Evolutionary conservation across 1,140 invertebrate genomes (phyloP), one percentile per base, ranked within the genome.

Genomic region (Apocrypta bakeri): DNA sequence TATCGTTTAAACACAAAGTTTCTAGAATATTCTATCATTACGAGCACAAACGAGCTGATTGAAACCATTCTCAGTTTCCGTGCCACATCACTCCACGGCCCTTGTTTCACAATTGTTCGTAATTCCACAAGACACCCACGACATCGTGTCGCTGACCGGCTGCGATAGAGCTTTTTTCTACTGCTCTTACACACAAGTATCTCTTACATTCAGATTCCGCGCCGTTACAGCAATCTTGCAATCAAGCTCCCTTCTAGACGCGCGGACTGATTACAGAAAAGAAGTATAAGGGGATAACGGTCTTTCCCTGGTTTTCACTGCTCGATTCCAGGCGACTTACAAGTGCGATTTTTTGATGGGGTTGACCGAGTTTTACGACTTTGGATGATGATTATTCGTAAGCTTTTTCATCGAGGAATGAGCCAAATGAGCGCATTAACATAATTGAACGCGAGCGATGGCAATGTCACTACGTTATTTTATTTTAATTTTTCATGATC

Each of bases 171-270:
- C 33, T 76, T 76, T 6, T 21, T 56, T 37, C 29, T 14, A 31
- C 56, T 76, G 17, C 33, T 42, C 40, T 14, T 66, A 40, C 17
- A 17, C 14, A 69, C 17, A 14, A 31, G 12, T 17, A 69, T 69
- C 64, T 66, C 64, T 71, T 72, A 9, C 3, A 9, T 29, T n/a
- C 27, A 24, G 27, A 48, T 80, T 31, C n/a, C 61, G 68, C 61
- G 31, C 63, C 14, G 14, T 1, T 0, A 17, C 48, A 0, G 79
- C 71, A 73, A 82, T 27, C 90, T 92, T 84, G 88, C 91, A 8
- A 78, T 93, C 17, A 94, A 79, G 93, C 83, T 87, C 40, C 12
- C 7, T 9, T 71, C 68, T 68, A 2, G 17, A 14, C 12, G 9
- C 21, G 21, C 37, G n/a, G 37, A 71, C 48, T 61, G 42, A 72